A percentile compares a stretch with the other conserved stretches of the same genome.
Conservation (phyloP, 2,797 vertebrate species). For the Fratercula arctica region DNA sequence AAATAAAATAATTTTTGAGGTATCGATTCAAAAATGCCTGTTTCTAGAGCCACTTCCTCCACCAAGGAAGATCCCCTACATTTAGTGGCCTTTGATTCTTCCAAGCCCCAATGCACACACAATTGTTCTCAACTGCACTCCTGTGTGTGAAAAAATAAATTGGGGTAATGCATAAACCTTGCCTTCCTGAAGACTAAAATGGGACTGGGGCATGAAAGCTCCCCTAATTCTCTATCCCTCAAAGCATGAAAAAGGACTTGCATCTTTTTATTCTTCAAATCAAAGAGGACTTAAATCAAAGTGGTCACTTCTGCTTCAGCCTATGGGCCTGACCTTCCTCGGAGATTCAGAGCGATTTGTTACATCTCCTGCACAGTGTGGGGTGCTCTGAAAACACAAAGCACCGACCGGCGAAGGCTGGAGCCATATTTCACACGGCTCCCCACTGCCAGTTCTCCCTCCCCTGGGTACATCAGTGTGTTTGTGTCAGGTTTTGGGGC, state of each 20-base stretch:
- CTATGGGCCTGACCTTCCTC: not conserved
- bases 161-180: not conserved
- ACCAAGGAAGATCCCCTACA: not conserved
- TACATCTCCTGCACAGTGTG: not conserved
- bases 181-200: conserved; percentile 5
- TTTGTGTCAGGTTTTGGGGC: not conserved
- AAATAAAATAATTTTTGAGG: not conserved
- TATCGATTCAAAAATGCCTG: not conserved
- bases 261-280: conserved; percentile 35
- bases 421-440: not conserved
- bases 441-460: not conserved
- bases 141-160: not conserved
- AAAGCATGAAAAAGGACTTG: not conserved
- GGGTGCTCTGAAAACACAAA: conserved; percentile 4
- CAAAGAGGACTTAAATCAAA: conserved; percentile 40
- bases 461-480: not conserved
- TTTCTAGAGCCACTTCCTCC: not conserved
- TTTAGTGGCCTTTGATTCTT: not conserved
- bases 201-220: not conserved
- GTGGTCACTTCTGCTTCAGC: conserved; percentile 28
- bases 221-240: conserved; percentile 12
- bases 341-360: not conserved
- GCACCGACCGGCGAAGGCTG: rapidly evolving
- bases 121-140: not conserved
- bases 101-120: not conserved